These are phyloP conservation scores for Oceanites oceanicus DNA, from an alignment of 2,113 vertebrate genomes.

Conservation along the genomic window DNA sequence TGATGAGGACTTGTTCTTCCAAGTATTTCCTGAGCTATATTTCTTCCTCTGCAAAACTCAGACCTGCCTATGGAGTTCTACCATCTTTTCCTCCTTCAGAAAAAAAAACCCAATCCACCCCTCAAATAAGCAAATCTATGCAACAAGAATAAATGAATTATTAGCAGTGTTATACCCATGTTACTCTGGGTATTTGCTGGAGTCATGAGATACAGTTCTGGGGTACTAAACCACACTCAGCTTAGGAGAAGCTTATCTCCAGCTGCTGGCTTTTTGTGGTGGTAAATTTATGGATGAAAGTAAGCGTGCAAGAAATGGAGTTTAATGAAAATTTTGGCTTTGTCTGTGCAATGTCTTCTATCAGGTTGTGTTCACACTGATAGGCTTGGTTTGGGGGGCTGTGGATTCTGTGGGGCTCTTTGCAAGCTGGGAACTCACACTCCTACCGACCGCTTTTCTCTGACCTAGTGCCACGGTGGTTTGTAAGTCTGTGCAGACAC, in stretches of 20 bases:
- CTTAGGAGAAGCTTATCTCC: background rate
- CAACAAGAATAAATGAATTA: accelerated
- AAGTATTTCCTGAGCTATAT: background rate
- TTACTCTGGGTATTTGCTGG: background rate
- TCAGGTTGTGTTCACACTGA: background rate
- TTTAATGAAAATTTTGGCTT: background rate
- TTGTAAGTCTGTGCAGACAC: background rate
- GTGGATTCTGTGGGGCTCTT: background rate
- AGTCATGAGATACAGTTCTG: accelerated
- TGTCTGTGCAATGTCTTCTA: background rate
- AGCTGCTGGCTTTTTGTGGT: background rate
- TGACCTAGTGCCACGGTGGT: background rate
- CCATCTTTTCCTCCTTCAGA: background rate
- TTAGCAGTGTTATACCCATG: accelerated
- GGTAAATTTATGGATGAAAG: background rate
- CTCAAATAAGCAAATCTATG: accelerated
- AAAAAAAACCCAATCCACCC: background rate
- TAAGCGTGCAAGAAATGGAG: accelerated
- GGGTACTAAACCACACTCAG: accelerated
- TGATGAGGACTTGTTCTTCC: background rate
- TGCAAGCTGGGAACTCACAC: background rate
- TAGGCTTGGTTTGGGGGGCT: background rate
- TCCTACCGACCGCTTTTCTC: background rate
- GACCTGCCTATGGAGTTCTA: background rate
- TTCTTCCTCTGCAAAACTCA: background rate